phyloP scores from a whole-genome alignment of 2,797 vertebrate species.

The Steatocranus sp. region DNA sequence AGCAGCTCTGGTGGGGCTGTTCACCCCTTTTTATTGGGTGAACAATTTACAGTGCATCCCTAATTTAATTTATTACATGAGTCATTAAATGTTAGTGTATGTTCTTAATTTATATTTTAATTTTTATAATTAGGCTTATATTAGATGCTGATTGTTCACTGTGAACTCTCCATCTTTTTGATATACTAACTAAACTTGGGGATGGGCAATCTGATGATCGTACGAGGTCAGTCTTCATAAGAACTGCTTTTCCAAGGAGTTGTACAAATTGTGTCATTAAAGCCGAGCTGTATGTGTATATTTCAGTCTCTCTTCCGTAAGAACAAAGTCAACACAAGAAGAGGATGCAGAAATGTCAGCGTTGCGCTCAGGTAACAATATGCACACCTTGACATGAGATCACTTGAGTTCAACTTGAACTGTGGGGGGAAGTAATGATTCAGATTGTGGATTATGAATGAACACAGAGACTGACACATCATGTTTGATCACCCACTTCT shows the following conservation, averaged over 20 bases:
- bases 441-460: neutral
- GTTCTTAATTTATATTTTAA: neutral
- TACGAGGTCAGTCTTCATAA: neutral
- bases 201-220: neutral
- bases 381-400: neutral
- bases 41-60: neutral
- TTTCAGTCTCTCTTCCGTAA: neutral
- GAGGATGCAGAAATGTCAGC: neutral
- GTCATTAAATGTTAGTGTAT: neutral
- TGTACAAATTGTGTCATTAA: neutral
- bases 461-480: neutral
- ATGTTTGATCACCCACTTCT: neutral
- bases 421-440: neutral
- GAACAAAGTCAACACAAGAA: neutral
- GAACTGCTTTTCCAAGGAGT: neutral
- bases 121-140: neutral
- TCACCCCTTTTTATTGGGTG: slow-evolving; percentile 22
- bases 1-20: neutral
- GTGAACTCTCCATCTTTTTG: neutral
- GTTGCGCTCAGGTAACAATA: neutral
- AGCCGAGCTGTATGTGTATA: neutral
- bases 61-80: neutral
- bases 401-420: neutral
- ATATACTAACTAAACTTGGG: neutral
- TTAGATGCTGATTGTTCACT: neutral